Evolutionary conservation across 2,888 invertebrate species (phyloP).

Genomic region (Willowsia nigromaculata): DNA sequence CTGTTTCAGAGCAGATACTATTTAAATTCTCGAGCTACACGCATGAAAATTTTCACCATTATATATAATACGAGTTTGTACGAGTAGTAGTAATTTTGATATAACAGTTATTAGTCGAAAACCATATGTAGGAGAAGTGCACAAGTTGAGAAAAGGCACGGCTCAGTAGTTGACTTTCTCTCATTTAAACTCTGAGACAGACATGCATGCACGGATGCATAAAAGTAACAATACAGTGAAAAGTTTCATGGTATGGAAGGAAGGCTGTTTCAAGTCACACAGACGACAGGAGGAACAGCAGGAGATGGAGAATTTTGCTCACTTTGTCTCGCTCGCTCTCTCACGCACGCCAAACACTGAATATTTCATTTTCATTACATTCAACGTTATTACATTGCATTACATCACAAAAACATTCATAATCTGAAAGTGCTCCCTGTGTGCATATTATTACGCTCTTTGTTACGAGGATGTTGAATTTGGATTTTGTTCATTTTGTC

Average conservation of each 20-base stretch:
- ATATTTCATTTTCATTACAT: slow-evolving; percentile 66
- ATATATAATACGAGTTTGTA: background rate
- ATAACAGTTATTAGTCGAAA: background rate
- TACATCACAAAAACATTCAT: slow-evolving; percentile 55
- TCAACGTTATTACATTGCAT: slow-evolving; percentile 58
- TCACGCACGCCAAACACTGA: slow-evolving; percentile 11
- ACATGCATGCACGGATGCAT: background rate
- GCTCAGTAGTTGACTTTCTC: background rate
- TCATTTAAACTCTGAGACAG: background rate
- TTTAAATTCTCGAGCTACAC: background rate
- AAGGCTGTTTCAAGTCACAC: slow-evolving; percentile 6
- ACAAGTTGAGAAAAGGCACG: background rate
- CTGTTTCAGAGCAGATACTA: background rate
- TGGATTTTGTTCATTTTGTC: background rate
- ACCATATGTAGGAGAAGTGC: background rate
- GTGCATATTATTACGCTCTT: background rate
- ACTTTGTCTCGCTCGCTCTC: background rate
- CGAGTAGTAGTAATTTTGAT: background rate
- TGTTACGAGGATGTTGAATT: background rate
- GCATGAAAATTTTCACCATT: background rate
- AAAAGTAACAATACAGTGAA: background rate
- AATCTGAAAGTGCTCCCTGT: slow-evolving; percentile 48
- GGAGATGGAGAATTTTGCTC: slow-evolving; percentile 16
- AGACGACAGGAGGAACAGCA: slow-evolving; percentile 26
- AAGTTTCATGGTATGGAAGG: slow-evolving; percentile 32